Percentiles rank a stretch among this genome's conserved stretches.
Evolutionary conservation across 1,140 invertebrate species (phyloP).

Genomic region (Araneus ventricosus): DNA sequence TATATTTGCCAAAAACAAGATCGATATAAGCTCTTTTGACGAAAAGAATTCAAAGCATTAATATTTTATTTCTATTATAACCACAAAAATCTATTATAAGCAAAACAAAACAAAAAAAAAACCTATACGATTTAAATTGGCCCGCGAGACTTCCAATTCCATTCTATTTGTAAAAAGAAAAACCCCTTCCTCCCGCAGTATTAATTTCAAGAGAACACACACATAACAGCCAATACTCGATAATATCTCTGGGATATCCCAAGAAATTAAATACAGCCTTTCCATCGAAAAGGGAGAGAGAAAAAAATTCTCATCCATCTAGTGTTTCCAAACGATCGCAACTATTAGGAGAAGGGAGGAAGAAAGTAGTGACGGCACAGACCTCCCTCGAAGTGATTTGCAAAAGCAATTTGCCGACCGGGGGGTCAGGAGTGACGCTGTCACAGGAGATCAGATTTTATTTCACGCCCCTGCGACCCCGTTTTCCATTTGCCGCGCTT

Average conservation of each 20-base stretch:
- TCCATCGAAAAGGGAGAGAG: background rate
- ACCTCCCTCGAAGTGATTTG: constrained; percentile 71
- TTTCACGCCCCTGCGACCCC: constrained; percentile 71
- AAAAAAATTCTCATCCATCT: background rate
- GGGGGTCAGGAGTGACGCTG: constrained; percentile 50
- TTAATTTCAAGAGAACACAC: too few species aligned
- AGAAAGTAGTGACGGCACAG: background rate
- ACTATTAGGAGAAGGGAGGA: background rate
- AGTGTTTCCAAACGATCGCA: constrained; percentile 12
- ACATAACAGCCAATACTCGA: background rate
- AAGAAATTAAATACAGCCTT: background rate
- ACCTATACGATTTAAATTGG: too few species aligned
- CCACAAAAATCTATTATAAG: too few species aligned
- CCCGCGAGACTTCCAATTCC: too few species aligned
- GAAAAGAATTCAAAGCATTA: too few species aligned
- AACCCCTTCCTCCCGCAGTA: too few species aligned
- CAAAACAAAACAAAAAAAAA: too few species aligned
- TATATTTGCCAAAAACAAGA: too few species aligned
- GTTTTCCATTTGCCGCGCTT: constrained; percentile 45
- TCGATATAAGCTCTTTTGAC: too few species aligned
- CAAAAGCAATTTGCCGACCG: constrained; percentile 71
- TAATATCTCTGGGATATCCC: background rate
- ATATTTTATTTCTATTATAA: too few species aligned
- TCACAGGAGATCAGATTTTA: constrained; percentile 73
- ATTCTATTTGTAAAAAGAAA: too few species aligned